These are phyloP conservation scores for Ariopsis seemanni DNA, from an alignment of 2,113 vertebrate species.

Conservation along the genomic window DNA sequence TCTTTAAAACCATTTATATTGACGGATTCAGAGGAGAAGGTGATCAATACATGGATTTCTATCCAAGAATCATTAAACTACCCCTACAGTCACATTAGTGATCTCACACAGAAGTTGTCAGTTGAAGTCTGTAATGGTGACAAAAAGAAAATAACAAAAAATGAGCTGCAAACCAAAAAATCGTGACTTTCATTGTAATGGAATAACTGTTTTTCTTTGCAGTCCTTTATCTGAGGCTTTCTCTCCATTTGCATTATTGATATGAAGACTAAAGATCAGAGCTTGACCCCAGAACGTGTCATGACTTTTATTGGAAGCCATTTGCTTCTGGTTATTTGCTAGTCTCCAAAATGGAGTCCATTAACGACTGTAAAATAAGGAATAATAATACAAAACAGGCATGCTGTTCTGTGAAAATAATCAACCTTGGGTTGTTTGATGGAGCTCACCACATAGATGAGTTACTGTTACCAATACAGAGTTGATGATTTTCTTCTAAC, in stretches of 20 bases:
- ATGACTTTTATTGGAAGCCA: constrained; percentile 3
- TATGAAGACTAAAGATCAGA: not conserved
- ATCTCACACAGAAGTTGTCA: constrained; percentile 7
- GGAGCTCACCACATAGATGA: not conserved
- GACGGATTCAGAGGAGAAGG: constrained; percentile 71
- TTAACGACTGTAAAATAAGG: not conserved
- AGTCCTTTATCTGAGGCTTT: not conserved
- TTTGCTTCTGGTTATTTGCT: not conserved
- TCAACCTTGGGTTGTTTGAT: not conserved
- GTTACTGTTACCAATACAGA: too few species aligned
- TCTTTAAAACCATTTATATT: constrained; percentile 69
- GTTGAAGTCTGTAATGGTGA: constrained; percentile 1
- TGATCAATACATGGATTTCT: constrained; percentile 66
- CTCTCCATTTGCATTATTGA: constrained; percentile 2
- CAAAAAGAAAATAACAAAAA: not conserved
- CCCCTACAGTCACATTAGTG: constrained; percentile 41
- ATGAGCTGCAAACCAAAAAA: not conserved
- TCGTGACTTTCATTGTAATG: not conserved
- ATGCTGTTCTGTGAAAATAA: not conserved
- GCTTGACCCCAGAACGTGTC: constrained; percentile 1
- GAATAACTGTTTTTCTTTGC: too few species aligned
- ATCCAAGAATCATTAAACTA: constrained; percentile 52
- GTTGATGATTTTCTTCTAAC: too few species aligned
- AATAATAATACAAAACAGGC: not conserved
- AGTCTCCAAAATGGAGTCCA: not conserved